Evolutionary conservation across 1,140 invertebrate genomes (phyloP), one percentile per base, ranked within the genome.

Genomic region (Colletes gigas): DNA sequence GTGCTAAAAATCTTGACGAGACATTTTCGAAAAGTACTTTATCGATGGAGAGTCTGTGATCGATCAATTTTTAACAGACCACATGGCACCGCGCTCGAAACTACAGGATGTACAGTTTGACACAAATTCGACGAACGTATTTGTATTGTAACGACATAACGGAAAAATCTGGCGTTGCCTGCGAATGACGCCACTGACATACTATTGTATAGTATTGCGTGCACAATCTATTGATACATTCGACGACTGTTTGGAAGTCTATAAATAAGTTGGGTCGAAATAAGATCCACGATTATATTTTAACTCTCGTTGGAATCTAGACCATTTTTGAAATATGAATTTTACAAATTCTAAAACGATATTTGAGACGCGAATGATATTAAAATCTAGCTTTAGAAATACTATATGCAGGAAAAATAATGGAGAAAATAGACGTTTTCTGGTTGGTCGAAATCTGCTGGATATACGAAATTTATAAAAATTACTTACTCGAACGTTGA

Each of bases 401-500:
- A 30, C 30, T 30, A 30, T 30, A 30, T 30, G 30, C 30, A 30
- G 30, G 30, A 30, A 0, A 30, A 30, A 30, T 30, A 30, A 30
- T 30, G 30, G 30, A 30, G 30, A 30, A 30, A 30, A 30, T 30
- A 30, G 30, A 30, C 2, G 2, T 30, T 30, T 30, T 30, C 30
- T 30, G 0, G 30, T 30, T 30, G 1, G 30, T 1, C 30, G 2
- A 30, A 30, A 30, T 30, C 30, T 30, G 30, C 2, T 30, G 30
- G 30, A 30, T 30, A 30, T 30, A 30, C 30, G 30, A 30, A 30
- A 55, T 55, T 55, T 17, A 50, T 10, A 9, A 14, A 21, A 67
- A 69, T 39, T 68, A 98, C 98, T 98, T 95, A 99, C 98, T 99
- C 93, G 98, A 99, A 94, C 98, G 96, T 95, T 99, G 98, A 94